A percentile compares a stretch with the other conserved stretches of the same genome.
phyloP scores from a whole-genome alignment of 2,888 invertebrate genomes.

The Chaetogeoica ovagalla region DNA sequence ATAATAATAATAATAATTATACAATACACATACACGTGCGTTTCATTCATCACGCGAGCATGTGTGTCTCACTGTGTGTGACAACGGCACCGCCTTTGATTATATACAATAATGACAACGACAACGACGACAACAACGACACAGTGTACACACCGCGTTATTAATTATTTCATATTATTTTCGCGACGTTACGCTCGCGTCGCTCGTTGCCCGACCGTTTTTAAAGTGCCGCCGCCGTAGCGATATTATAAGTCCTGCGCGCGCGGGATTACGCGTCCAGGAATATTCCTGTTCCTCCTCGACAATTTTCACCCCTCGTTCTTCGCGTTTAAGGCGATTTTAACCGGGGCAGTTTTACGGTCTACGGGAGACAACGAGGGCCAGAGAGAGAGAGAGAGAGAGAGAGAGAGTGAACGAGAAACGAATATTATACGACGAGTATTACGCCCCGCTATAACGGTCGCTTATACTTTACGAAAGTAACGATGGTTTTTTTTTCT shows the following conservation, averaged over 20 bases:
- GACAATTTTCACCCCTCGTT: slow-evolving; percentile 20
- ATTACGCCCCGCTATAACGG: neutral
- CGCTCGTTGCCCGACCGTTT: slow-evolving; percentile 5
- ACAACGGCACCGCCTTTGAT: slow-evolving; percentile 8
- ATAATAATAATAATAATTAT: neutral
- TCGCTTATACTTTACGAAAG: slow-evolving; percentile 8
- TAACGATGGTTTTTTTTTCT: neutral
- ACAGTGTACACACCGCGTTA: neutral
- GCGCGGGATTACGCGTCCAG: slow-evolving; percentile 13
- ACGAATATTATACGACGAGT: neutral
- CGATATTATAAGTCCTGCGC: neutral
- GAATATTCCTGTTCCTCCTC: neutral
- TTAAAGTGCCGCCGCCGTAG: slow-evolving; percentile 3
- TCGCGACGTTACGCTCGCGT: slow-evolving; percentile 1
- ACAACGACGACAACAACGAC: neutral
- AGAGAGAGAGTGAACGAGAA: neutral
- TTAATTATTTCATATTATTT: slow-evolving; percentile 35
- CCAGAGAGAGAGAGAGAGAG: neutral
- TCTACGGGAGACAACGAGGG: neutral
- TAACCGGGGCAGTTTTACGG: slow-evolving; percentile 19
- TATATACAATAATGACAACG: neutral
- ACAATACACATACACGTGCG: neutral
- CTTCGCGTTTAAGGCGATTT: slow-evolving; percentile 33
- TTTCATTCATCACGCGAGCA: slow-evolving; percentile 22
- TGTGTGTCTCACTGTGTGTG: neutral